Evolutionary conservation across 2,113 vertebrate species (phyloP), one percentile per base, ranked within the genome.

Genomic region (Callithrix jacchus): DNA sequence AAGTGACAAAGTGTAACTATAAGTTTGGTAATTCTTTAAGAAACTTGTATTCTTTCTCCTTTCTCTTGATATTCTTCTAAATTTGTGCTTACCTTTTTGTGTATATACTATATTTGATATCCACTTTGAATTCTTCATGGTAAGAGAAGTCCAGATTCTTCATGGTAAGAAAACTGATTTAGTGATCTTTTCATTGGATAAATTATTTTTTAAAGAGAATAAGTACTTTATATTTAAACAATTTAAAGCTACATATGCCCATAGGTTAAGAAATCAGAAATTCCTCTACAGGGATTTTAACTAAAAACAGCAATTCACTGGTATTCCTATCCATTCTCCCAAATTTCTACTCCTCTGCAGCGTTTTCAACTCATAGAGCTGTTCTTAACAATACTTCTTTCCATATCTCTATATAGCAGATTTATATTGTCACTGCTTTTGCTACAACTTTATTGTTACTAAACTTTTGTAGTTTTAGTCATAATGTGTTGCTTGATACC

Each of bases 1-100:
- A 76, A 93, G 27, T 54, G 68, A 61, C 35, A 74, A 49, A 71
- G 30, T 64, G n/a, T 81, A 71, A 66, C 3, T 21, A 8, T n/a
- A 25, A 84, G 47, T 76, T 84, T 87, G 58, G 20, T 84, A 71
- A 79, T 93, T 94, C 47, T 91, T 87, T 45, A 74, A 61, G 80
- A 61, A 86, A 96, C 8, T 91, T 73, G 0, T 49, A 23, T 79
- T 73, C 13, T 16, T 79, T 66, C 45, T 71, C 17, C 20, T 88
- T 93, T 70, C 30, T 17, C 54, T 83, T 87, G 61, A 49, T 54
- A 84, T 90, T 95, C 54, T 82, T 87, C 80, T 84, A 42, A 37
- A 56, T 76, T 81, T 9, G 52, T 52, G 45, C n/a, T 66, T 77
- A 64, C 0, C 42, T 79, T 95, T 71, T 88, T 37, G 56, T 18